A percentile compares a stretch with the other conserved stretches of the same genome.
Evolutionary conservation across 2,797 vertebrate genomes (phyloP).

Genomic region (Darevskia nairensis): DNA sequence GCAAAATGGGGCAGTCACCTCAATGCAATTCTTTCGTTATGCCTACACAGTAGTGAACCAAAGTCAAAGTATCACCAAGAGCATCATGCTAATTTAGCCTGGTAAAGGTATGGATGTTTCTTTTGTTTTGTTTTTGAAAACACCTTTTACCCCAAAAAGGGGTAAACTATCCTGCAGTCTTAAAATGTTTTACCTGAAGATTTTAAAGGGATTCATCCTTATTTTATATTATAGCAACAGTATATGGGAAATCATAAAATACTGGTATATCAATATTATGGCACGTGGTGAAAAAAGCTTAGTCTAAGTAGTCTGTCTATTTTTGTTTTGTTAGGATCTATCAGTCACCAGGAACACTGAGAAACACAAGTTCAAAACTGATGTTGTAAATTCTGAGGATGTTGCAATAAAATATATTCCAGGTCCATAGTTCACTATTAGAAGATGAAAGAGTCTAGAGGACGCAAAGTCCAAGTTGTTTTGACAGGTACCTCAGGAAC

Average conservation of each 20-base stretch:
- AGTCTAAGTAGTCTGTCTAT: constrained; percentile 63
- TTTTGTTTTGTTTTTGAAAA: background rate
- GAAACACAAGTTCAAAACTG: constrained; percentile 59
- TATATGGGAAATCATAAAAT: constrained; percentile 54
- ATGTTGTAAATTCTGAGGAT: constrained; percentile 64
- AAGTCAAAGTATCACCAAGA: no score
- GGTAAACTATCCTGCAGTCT: background rate
- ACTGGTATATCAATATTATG: background rate
- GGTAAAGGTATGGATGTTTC: background rate
- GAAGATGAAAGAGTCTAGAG: constrained; percentile 67
- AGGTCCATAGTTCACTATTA: constrained; percentile 61
- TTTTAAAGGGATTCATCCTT: constrained; percentile 54
- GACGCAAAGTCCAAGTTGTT: constrained; percentile 55
- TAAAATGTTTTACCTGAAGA: constrained; percentile 36
- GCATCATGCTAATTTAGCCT: no score
- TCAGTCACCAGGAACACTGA: constrained; percentile 38
- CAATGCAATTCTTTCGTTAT: no score
- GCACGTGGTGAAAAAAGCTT: constrained; percentile 60
- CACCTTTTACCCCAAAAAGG: background rate
- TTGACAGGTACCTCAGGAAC: constrained; percentile 58
- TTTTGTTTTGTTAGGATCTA: constrained; percentile 60
- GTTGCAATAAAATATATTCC: constrained; percentile 64
- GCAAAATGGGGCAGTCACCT: no score
- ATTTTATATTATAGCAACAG: constrained; percentile 56
- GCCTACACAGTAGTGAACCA: no score